Conservation (phyloP, 1,140 invertebrate species). For the Melitaea cinxia region DNA sequence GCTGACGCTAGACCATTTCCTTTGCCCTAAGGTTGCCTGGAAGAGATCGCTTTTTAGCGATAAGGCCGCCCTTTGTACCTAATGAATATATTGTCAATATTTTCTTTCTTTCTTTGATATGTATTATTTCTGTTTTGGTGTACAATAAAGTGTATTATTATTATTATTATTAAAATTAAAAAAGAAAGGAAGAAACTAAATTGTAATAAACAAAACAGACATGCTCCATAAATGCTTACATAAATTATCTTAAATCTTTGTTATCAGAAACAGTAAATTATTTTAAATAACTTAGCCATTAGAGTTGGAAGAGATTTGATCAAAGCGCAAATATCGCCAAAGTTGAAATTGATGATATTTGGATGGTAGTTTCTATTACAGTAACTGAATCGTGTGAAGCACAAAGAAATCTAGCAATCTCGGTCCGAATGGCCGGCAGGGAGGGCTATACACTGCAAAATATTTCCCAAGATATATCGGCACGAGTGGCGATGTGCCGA, state of each 20-base stretch:
- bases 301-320: constrained; percentile 15
- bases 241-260: not conserved
- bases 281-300: constrained; percentile 18
- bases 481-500: constrained; percentile 75
- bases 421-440: constrained; percentile 56
- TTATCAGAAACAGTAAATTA: constrained; percentile 1
- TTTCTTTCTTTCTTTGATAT: too few relatives aligned
- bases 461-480: constrained; percentile 77
- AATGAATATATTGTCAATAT: too few relatives aligned
- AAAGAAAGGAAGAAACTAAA: not conserved
- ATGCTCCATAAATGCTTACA: not conserved
- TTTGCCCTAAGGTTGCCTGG: too few relatives aligned
- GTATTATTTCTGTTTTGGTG: too few relatives aligned
- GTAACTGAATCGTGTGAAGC: constrained; percentile 72
- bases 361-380: constrained; percentile 48
- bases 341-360: constrained; percentile 53
- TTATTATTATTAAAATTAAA: too few relatives aligned
- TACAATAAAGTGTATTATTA: too few relatives aligned
- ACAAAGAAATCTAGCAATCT: constrained; percentile 74
- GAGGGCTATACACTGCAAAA: constrained; percentile 69
- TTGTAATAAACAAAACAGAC: not conserved
- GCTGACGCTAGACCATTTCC: too few relatives aligned
- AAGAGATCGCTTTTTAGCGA: too few relatives aligned
- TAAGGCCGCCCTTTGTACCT: too few relatives aligned
- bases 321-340: constrained; percentile 26